A percentile compares a stretch with the other conserved stretches of the same genome.
Evolutionary conservation across 2,888 invertebrate species (phyloP).

Genomic region (Hydrotaea cyrtoneurina): DNA sequence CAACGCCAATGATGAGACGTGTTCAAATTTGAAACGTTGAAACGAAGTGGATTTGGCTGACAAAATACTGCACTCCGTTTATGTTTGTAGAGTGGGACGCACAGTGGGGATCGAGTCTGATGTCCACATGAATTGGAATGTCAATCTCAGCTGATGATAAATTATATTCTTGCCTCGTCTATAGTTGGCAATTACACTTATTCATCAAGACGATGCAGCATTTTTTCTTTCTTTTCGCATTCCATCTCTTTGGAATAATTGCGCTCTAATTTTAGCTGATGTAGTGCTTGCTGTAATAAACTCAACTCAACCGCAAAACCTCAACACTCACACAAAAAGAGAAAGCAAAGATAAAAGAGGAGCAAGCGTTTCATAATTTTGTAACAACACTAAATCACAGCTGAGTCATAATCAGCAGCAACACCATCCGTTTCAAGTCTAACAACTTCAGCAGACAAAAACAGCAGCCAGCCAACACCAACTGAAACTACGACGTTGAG

Average conservation of each 20-base stretch:
- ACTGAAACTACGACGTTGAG: background rate
- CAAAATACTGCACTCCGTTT: too few species aligned
- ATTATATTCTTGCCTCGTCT: background rate
- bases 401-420: conserved; percentile 58
- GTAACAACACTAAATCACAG: conserved; percentile 51
- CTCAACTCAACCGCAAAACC: conserved; percentile 29
- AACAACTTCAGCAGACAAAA: conserved; percentile 36
- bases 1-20: too few species aligned
- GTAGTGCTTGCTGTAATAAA: conserved; percentile 32
- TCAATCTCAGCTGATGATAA: background rate
- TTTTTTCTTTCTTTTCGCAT: conserved; percentile 4
- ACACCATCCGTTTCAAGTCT: conserved; percentile 41
- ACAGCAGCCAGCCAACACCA: background rate
- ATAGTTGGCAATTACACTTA: conserved; percentile 22
- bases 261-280: conserved; percentile 33
- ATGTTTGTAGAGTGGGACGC: too few species aligned
- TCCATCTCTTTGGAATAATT: conserved; percentile 23
- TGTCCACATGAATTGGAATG: background rate
- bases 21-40: too few species aligned
- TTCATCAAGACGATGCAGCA: conserved; percentile 26
- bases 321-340: conserved; percentile 13
- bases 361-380: conserved; percentile 39
- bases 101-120: background rate
- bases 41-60: too few species aligned
- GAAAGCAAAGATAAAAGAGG: conserved; percentile 19